These are phyloP conservation scores for Nephrotoma guestfalica DNA, from an alignment of 2,888 invertebrate genomes.

Conservation along the genomic window DNA sequence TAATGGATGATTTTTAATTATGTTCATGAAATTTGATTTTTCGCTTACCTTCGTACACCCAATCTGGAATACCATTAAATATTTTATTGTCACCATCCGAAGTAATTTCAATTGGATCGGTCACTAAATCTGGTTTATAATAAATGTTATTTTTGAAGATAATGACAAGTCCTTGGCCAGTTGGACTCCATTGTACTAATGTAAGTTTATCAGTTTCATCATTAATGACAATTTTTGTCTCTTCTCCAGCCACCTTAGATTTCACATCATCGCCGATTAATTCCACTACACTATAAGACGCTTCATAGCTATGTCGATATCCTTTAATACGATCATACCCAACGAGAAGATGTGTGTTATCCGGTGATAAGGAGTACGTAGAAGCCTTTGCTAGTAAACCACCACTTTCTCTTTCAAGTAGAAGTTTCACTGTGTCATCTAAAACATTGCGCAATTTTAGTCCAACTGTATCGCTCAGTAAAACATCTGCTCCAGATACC, in stretches of 20 bases:
- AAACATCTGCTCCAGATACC: conserved; percentile 52
- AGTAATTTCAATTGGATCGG: conserved; percentile 42
- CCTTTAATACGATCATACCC: conserved; percentile 46
- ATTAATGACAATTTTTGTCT: background rate
- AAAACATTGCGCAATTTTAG: conserved; percentile 17
- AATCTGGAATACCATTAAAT: conserved; percentile 81
- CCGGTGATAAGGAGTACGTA: conserved; percentile 46
- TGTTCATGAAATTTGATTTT: conserved; percentile 9
- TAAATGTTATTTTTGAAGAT: conserved; percentile 63
- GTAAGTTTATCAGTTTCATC: conserved; percentile 22
- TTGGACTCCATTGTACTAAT: conserved; percentile 51
- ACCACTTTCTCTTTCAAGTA: conserved; percentile 17
- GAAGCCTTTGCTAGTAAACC: conserved; percentile 28
- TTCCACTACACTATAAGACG: conserved; percentile 56
- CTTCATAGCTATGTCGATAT: conserved; percentile 63
- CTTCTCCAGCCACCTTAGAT: background rate
- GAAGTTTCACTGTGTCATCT: conserved; percentile 14
- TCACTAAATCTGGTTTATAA: conserved; percentile 41
- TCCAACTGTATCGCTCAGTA: conserved; percentile 38
- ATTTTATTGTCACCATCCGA: conserved; percentile 46
- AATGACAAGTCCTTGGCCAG: conserved; percentile 53
- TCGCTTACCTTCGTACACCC: conserved; percentile 78
- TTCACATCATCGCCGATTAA: conserved; percentile 29
- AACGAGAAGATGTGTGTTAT: conserved; percentile 45
- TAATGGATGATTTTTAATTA: background rate